Conservation (phyloP, 2,113 vertebrate genomes). For the Channa maculata region DNA sequence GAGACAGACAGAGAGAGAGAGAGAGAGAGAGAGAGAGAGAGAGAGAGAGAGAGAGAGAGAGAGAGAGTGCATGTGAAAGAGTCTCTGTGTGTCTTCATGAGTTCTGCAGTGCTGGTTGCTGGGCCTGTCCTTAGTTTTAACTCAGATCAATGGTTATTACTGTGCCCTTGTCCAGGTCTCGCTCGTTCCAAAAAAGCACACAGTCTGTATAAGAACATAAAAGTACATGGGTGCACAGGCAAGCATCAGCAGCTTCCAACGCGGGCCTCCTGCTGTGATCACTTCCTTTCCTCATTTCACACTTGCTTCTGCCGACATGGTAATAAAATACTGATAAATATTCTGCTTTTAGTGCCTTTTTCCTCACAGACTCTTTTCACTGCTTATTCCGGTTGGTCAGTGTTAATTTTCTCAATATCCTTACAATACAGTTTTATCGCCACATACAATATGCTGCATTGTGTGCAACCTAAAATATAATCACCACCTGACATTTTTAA, state of each 20-base stretch:
- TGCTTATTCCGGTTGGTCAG: background rate
- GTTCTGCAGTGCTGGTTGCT: conserved; percentile 63
- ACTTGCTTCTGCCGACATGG: conserved; percentile 29
- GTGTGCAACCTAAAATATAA: no score
- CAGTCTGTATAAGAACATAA: background rate
- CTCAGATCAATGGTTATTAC: conserved; percentile 82
- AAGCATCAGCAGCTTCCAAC: conserved; percentile 40
- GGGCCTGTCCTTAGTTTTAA: conserved; percentile 70
- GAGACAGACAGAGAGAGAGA: no score
- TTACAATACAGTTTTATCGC: background rate
- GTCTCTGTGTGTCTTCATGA: conserved; percentile 11
- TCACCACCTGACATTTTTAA: no score
- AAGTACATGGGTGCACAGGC: conserved; percentile 10
- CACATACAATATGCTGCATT: no score
- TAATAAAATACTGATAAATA: conserved; percentile 44
- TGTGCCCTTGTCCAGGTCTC: conserved; percentile 71
- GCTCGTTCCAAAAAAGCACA: conserved; percentile 17
- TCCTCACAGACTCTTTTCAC: background rate
- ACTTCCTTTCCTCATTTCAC: conserved; percentile 42
- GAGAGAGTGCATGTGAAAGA: no score
- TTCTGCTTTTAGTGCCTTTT: conserved; percentile 7
- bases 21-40: no score
- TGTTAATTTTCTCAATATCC: background rate
- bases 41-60: no score
- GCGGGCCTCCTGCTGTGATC: conserved; percentile 40